Evolutionary conservation across 1,140 invertebrate species (phyloP).

Genomic region (Camponotus floridanus): DNA sequence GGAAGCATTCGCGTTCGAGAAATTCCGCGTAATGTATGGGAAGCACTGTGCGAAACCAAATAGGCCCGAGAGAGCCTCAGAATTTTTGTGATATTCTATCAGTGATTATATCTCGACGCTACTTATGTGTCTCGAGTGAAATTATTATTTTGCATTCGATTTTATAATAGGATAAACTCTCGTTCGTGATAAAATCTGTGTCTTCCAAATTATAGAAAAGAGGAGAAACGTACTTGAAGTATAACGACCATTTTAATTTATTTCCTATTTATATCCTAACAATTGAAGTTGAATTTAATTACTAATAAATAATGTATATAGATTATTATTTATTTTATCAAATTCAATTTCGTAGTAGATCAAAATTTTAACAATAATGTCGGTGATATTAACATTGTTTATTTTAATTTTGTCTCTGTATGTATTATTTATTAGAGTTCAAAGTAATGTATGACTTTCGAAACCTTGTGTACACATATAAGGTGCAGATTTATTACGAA

Average conservation of each 20-base stretch:
- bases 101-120: constrained; percentile 69
- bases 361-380: no score
- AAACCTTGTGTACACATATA: constrained; percentile 31
- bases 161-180: constrained; percentile 15
- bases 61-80: constrained; percentile 53
- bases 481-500: constrained; percentile 78
- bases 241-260: background rate
- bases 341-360: background rate
- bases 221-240: background rate
- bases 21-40: constrained; percentile 69
- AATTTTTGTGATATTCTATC: constrained; percentile 70
- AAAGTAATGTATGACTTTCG: background rate
- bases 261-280: background rate
- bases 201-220: background rate
- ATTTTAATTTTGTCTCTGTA: background rate
- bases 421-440: background rate
- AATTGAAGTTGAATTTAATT: background rate
- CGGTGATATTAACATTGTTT: background rate
- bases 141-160: constrained; percentile 65
- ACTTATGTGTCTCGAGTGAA: constrained; percentile 61
- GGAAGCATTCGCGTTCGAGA: constrained; percentile 32
- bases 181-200: constrained; percentile 1
- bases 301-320: background rate
- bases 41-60: constrained; percentile 62
- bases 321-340: background rate